These are phyloP conservation scores for Drosophila yooni DNA, from an alignment of 2,888 invertebrate species.

Conservation along the genomic window DNA sequence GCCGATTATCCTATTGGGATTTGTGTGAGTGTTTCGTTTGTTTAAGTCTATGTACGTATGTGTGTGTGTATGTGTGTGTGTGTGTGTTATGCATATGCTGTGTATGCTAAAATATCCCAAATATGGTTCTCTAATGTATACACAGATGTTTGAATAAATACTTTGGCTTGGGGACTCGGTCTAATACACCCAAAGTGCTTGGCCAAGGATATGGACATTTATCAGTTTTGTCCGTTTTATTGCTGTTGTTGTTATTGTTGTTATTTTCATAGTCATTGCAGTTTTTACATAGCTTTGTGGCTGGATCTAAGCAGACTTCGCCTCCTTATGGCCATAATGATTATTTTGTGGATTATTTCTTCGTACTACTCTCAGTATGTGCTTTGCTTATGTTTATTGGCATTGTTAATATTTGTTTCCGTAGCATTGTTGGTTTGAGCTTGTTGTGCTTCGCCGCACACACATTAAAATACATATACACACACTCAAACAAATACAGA, in stretches of 20 bases:
- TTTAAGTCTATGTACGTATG: neutral
- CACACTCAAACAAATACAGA: constrained; percentile 3
- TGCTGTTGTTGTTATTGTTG: constrained; percentile 40
- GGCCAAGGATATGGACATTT: constrained; percentile 47
- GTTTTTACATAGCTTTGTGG: constrained; percentile 68
- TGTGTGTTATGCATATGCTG: constrained; percentile 2
- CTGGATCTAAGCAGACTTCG: constrained; percentile 31
- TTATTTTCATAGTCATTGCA: constrained; percentile 70
- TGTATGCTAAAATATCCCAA: constrained; percentile 26
- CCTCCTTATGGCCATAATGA: constrained; percentile 71
- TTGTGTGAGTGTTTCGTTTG: neutral
- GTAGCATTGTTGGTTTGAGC: constrained; percentile 62
- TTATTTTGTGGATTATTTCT: constrained; percentile 75
- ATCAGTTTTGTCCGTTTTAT: constrained; percentile 48
- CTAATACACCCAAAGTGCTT: constrained; percentile 57
- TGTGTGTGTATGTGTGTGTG: neutral
- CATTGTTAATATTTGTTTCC: constrained; percentile 75
- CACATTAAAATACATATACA: constrained; percentile 13
- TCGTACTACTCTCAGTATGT: constrained; percentile 45
- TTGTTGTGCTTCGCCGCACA: constrained; percentile 20
- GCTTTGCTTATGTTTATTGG: constrained; percentile 71
- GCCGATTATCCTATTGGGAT: constrained; percentile 64
- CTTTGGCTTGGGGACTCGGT: constrained; percentile 22
- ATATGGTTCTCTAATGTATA: constrained; percentile 27
- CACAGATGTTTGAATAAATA: constrained; percentile 57